A percentile compares a stretch with the other conserved stretches of the same genome.
These are phyloP conservation scores for Catharus minimus DNA, from an alignment of 2,113 vertebrate genomes.

Conservation along the genomic window DNA sequence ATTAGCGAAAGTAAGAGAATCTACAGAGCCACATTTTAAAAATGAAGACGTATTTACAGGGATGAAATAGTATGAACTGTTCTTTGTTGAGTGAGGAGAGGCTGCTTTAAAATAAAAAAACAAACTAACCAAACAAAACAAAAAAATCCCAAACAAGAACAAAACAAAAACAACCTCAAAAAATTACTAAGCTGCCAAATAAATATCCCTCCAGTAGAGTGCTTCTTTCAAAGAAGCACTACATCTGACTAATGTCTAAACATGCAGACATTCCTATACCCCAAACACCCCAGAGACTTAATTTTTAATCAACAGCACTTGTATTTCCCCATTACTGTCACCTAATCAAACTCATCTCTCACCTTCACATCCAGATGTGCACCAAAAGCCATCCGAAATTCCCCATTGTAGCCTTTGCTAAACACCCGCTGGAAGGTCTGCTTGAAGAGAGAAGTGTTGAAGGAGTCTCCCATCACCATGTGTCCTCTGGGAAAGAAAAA, in stretches of 20 bases:
- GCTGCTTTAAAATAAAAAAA: not conserved
- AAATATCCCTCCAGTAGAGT: not conserved
- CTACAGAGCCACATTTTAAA: not conserved
- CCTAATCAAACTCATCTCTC: not conserved
- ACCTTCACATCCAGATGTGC: constrained; percentile 95
- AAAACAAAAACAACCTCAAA: not conserved
- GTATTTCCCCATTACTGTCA: not conserved
- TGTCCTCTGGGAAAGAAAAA: constrained; percentile 80
- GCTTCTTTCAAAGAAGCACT: not conserved
- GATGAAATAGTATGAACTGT: not conserved
- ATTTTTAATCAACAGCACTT: not conserved
- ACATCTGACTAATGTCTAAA: not conserved
- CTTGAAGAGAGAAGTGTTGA: constrained; percentile 97
- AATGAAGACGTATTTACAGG: not conserved
- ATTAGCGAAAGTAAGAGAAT: not conserved
- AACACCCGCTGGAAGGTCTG: constrained; percentile 98
- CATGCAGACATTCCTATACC: not conserved
- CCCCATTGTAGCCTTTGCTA: constrained; percentile 88
- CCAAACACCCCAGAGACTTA: not conserved
- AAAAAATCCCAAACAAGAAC: not conserved
- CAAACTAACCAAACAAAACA: not conserved
- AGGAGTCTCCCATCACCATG: constrained; percentile 98
- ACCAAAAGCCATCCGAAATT: constrained; percentile 96
- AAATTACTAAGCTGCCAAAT: not conserved
- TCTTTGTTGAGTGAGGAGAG: not conserved